A percentile compares a stretch with the other conserved stretches of the same genome.
Evolutionary conservation across 1,140 invertebrate genomes (phyloP).

Genomic region (Apis mellifera): Amel_HAv3.1 CM009932.2:7326501-7327000

Average conservation of each 20-base stretch:
- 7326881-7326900: neutral
- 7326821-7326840: neutral
- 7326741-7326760: too few species aligned
- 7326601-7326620: neutral
- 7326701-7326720: too few species aligned
- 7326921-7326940: neutral
- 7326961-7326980: constrained; percentile 35
- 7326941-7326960: constrained; percentile 36
- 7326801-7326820: neutral
- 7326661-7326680: too few species aligned
- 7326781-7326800: neutral
- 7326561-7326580: neutral
- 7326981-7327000: neutral
- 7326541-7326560: neutral
- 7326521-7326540: too few species aligned
- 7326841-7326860: neutral
- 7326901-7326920: constrained; percentile 20
- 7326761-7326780: too few species aligned
- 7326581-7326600: too few species aligned
- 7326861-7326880: neutral
- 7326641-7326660: too few species aligned
- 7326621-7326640: neutral
- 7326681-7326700: too few species aligned
- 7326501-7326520: neutral
- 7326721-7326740: too few species aligned